Evolutionary conservation across 2,113 vertebrate genomes (phyloP).

Genomic region (Scomber colias): DNA sequence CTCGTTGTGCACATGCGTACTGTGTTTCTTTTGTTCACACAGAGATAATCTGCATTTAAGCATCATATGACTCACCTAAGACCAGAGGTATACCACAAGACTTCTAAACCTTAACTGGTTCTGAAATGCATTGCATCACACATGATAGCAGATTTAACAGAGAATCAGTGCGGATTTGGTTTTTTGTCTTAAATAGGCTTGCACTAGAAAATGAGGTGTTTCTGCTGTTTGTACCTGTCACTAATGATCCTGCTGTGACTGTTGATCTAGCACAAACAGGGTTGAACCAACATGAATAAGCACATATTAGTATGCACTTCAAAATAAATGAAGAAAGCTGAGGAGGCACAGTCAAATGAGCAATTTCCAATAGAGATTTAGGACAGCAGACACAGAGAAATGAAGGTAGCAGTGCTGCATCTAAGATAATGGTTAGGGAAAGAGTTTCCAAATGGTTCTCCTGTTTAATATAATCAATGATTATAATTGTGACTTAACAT

Average conservation of each 20-base stretch:
- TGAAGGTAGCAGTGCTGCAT: slow-evolving; percentile 8
- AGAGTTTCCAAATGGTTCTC: slow-evolving; percentile 12
- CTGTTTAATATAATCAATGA: slow-evolving; percentile 31
- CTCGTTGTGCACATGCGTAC: slow-evolving; percentile 57
- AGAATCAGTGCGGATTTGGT: slow-evolving; percentile 1
- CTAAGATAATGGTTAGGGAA: not conserved
- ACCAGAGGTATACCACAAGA: slow-evolving; percentile 18
- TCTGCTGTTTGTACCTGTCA: slow-evolving; percentile 21
- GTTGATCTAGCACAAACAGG: slow-evolving; percentile 15
- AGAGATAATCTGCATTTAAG: slow-evolving; percentile 53
- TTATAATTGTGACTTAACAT: slow-evolving; percentile 33
- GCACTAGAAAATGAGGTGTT: not conserved
- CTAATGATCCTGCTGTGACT: slow-evolving; percentile 25
- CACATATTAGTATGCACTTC: slow-evolving; percentile 33
- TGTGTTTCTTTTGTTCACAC: slow-evolving; percentile 33
- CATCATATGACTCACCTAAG: slow-evolving; percentile 36
- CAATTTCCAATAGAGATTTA: slow-evolving; percentile 8
- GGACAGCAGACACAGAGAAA: not conserved
- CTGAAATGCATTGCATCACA: slow-evolving; percentile 43
- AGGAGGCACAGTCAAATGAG: not conserved
- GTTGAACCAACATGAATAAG: slow-evolving; percentile 29
- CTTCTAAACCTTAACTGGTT: slow-evolving; percentile 16
- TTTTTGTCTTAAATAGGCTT: slow-evolving; percentile 31
- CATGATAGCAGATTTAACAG: slow-evolving; percentile 31
- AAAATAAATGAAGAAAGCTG: slow-evolving; percentile 7